Evolutionary conservation across 2,113 vertebrate genomes (phyloP).

Genomic region (Peromyscus polionotus): DNA sequence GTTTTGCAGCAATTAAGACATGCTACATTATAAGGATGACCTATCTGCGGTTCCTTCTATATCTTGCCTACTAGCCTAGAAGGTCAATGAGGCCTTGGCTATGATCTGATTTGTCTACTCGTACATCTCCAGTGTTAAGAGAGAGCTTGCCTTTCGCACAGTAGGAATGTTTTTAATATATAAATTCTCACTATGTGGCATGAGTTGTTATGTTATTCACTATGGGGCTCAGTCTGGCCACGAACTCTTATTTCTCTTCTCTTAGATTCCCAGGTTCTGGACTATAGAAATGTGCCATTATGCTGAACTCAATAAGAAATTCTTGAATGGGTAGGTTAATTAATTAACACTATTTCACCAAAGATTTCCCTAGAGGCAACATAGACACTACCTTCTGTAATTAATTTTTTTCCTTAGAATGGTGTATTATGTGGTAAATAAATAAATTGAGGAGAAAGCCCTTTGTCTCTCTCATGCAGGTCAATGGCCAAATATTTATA

Average conservation of each 20-base stretch:
- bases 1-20: neutral
- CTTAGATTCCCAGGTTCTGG: neutral
- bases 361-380: neutral
- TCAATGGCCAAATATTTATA: neutral
- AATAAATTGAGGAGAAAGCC: neutral
- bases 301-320: neutral
- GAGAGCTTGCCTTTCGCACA: neutral
- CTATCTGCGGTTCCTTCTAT: neutral
- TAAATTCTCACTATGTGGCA: neutral
- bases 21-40: neutral
- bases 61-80: neutral
- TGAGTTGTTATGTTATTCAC: neutral
- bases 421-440: neutral
- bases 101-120: neutral
- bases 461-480: neutral
- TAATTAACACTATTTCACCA: neutral
- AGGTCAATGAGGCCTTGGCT: neutral
- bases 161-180: neutral
- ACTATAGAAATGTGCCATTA: neutral
- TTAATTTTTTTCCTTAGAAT: neutral
- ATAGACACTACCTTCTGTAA: neutral
- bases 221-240: neutral
- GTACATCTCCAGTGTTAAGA: neutral
- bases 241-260: neutral
- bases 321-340: neutral